Base-by-base conservation (phyloP, 2,113 vertebrate species). In the Prunella himalayana region DNA sequence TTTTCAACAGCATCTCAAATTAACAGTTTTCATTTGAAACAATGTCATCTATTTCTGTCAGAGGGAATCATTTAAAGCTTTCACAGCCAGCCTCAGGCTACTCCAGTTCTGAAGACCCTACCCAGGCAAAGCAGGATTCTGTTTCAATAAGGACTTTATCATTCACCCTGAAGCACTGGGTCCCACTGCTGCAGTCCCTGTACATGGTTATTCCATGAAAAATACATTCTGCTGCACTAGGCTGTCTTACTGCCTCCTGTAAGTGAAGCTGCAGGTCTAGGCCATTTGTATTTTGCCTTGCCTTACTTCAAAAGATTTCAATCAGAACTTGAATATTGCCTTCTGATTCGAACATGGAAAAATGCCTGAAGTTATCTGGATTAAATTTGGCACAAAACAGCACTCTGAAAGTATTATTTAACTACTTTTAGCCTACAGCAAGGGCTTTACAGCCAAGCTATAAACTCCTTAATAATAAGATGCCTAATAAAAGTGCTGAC, bases 401-500 rank as follows among this genome's bases (percentile, higher is more conserved):
- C 19, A 11, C 70, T 96, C 95, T 76, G 78, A 82, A 97, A 93
- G 88, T 91, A 95, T 95, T 86, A 73, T 76, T 96, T 90, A 97
- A 94, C 81, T 90, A 60, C 56, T 86, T 95, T 92, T 90, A 95
- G 83, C 96, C 95, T 94, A 54, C 60, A 97, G 94, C 88, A 90
- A 96, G 64, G 75, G 71, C 91, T 93, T 97, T 94, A 93, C 42
- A 95, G 53, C 53, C 84, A 91, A 92, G 76, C 80, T 87, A 92
- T 95, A 88, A 97, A 96, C 84, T 72, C 85, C 61, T 31, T 81
- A 88, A 90, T 96, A 95, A 92, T 86, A 92, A 91, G 97, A 91
- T 77, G 82, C 88, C 89, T 90, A 95, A 82, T 77, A 82, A 79
- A 95, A 97, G 72, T 94, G 70, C 94, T 97, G 85, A 95, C 88